Evolutionary conservation across 2,888 invertebrate genomes (phyloP).

Genomic region (Therioaphis trifolii): DNA sequence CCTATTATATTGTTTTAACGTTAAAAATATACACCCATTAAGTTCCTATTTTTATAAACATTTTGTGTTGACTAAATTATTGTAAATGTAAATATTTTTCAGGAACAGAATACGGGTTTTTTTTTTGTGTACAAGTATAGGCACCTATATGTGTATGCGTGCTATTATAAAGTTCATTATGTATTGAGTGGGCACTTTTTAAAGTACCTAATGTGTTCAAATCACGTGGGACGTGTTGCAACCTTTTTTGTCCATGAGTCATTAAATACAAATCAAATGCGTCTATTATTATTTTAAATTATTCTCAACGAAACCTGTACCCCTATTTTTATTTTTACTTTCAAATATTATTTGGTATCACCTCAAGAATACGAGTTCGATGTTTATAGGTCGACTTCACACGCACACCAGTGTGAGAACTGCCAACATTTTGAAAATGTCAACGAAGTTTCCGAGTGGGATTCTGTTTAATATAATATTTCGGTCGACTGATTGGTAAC

Average conservation of each 20-base stretch:
- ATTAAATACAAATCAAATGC: slow-evolving; percentile 21
- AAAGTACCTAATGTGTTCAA: neutral
- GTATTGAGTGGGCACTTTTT: slow-evolving; percentile 5
- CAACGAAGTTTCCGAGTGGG: neutral
- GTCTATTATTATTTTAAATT: neutral
- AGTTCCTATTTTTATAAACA: no score
- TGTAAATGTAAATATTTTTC: no score
- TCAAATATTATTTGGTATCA: neutral
- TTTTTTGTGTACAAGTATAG: neutral
- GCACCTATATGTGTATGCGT: no score
- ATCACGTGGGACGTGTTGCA: slow-evolving; percentile 11
- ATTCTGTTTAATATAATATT: neutral
- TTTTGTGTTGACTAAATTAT: no score
- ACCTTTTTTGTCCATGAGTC: slow-evolving; percentile 38
- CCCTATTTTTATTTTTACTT: neutral
- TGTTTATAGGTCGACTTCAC: neutral
- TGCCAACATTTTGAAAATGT: neutral
- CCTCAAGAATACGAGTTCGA: neutral
- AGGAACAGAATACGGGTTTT: no score
- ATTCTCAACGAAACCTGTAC: no score
- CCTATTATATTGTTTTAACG: no score
- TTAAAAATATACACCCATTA: no score
- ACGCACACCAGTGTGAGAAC: no score
- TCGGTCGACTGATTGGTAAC: neutral
- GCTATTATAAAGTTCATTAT: neutral